Evolutionary conservation across 2,888 invertebrate genomes (phyloP).

Genomic region (Epiblema foenella): DNA sequence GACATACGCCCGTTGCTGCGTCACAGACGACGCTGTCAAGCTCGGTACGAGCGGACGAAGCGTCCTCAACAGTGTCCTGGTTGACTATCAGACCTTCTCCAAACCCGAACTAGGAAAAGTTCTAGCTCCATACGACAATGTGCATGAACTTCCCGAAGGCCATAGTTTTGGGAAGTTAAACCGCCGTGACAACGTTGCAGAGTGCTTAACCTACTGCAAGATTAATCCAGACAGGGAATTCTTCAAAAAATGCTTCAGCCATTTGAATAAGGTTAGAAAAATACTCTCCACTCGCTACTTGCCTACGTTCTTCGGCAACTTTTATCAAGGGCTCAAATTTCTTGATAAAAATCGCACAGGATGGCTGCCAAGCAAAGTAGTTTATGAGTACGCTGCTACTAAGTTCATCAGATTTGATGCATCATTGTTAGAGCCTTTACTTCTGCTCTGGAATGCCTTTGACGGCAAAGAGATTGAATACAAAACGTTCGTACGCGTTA

Average conservation of each 20-base stretch:
- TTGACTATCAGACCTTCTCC: constrained; percentile 65
- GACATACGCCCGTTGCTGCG: constrained; percentile 73
- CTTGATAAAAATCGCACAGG: constrained; percentile 71
- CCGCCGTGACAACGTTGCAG: constrained; percentile 73
- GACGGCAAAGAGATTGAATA: constrained; percentile 77
- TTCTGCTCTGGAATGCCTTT: constrained; percentile 76
- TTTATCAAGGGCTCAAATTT: constrained; percentile 68
- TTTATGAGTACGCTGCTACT: constrained; percentile 74
- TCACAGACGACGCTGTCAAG: constrained; percentile 67
- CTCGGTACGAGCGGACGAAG: constrained; percentile 67
- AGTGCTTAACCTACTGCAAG: constrained; percentile 70
- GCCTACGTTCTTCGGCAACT: constrained; percentile 64
- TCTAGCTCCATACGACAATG: constrained; percentile 80
- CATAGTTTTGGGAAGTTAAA: constrained; percentile 76
- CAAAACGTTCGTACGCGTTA: constrained; percentile 75
- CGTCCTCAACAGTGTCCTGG: constrained; percentile 69
- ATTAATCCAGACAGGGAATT: constrained; percentile 67
- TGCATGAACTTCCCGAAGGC: constrained; percentile 73
- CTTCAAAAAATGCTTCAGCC: constrained; percentile 73
- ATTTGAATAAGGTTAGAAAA: constrained; percentile 74
- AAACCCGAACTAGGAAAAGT: constrained; percentile 69
- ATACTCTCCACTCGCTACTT: constrained; percentile 61
- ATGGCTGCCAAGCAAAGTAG: constrained; percentile 72
- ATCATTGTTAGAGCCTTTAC: constrained; percentile 77
- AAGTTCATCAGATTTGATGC: constrained; percentile 76